Conservation (phyloP, 2,113 vertebrate genomes). For the Coracopsis vasa region DNA sequence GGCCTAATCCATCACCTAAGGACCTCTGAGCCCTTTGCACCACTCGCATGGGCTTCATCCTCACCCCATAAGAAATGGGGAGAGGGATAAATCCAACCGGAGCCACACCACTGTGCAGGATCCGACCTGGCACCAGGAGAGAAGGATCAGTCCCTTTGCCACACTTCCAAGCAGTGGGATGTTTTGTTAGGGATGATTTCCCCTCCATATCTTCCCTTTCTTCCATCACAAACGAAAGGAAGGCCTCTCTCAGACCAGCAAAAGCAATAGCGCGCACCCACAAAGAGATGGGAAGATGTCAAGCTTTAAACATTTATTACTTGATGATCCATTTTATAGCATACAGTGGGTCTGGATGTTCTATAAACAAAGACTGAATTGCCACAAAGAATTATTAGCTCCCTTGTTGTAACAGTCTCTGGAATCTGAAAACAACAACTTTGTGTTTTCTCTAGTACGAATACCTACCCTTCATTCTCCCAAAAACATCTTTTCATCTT, state of each 20-base stretch:
- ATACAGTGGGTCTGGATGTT: conserved; percentile 61
- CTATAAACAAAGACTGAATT: conserved; percentile 56
- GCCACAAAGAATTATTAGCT: conserved; percentile 41
- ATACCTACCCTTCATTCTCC: conserved; percentile 29
- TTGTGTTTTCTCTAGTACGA: conserved; percentile 9
- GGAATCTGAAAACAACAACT: conserved; percentile 17
- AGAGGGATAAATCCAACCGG: neutral
- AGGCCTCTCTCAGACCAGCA: neutral
- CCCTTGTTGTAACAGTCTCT: conserved; percentile 18
- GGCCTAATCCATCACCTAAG: fast-evolving
- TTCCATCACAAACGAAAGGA: neutral
- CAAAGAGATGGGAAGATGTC: conserved; percentile 27
- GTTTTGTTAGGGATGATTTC: fast-evolving
- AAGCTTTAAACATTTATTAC: conserved; percentile 66
- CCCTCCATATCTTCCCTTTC: neutral
- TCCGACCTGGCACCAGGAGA: fast-evolving
- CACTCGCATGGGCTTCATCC: neutral
- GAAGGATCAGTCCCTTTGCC: neutral
- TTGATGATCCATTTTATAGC: conserved; percentile 58
- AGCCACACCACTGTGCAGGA: neutral
- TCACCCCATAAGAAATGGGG: fast-evolving
- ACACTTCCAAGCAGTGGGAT: neutral
- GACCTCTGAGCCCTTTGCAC: neutral
- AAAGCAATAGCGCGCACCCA: neutral
- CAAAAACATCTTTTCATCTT: neutral